phyloP scores from a whole-genome alignment of 2,888 invertebrate species.

The Geotrupes spiniger region DNA sequence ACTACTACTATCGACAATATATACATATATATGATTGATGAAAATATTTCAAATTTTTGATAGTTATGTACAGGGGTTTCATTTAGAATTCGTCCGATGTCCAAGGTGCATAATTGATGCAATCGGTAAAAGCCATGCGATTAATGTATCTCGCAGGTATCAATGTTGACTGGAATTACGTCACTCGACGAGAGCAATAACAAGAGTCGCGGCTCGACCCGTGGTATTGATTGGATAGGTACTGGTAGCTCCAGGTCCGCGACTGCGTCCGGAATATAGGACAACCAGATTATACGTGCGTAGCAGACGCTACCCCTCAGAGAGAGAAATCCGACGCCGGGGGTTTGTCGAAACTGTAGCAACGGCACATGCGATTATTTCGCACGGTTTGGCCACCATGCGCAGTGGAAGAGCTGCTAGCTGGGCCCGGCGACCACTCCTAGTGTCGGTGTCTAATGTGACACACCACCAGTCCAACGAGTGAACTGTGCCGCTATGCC shows the following conservation, averaged over 20 bases:
- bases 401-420: conserved; percentile 43
- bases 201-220: conserved; percentile 40
- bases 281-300: conserved; percentile 39
- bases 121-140: conserved; percentile 33
- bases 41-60: too few species aligned
- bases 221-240: conserved; percentile 48
- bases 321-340: conserved; percentile 41
- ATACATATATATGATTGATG: too few species aligned
- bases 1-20: too few species aligned
- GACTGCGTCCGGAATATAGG: conserved; percentile 44
- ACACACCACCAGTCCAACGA: conserved; percentile 44
- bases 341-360: conserved; percentile 28
- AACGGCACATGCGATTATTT: conserved; percentile 43
- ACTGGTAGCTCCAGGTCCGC: conserved; percentile 53
- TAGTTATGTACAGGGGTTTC: too few species aligned
- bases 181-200: conserved; percentile 42
- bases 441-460: conserved; percentile 48
- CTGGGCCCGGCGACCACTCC: conserved; percentile 50
- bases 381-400: conserved; percentile 45
- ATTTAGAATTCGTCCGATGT: conserved; percentile 29
- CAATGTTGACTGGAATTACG: conserved; percentile 46
- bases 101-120: conserved; percentile 32
- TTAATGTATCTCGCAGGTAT: conserved; percentile 39
- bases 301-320: conserved; percentile 50
- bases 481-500: conserved; percentile 45